Conservation (phyloP, 2,888 invertebrate genomes). For the Caradrina clavipalpis region DNA sequence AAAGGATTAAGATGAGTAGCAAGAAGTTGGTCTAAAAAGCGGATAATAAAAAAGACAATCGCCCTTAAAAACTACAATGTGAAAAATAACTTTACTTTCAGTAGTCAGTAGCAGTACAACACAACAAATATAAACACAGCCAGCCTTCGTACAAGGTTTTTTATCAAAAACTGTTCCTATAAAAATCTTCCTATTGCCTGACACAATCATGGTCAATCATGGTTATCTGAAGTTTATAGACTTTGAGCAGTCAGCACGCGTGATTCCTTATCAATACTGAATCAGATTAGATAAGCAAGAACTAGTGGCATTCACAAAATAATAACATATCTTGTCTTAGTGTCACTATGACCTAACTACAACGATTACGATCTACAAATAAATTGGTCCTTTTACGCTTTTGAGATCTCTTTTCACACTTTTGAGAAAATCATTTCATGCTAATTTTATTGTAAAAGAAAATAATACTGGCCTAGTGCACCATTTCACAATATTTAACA, state of each 20-base stretch:
- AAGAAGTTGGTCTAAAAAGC: no score
- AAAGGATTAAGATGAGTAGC: no score
- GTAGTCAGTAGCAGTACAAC: no score
- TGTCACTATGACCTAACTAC: slow-evolving; percentile 4
- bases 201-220: slow-evolving; percentile 9
- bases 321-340: slow-evolving; percentile 30
- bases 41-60: no score
- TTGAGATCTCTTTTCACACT: background rate
- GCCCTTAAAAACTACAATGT: no score
- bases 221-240: slow-evolving; percentile 31
- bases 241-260: slow-evolving; percentile 31
- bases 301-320: slow-evolving; percentile 18
- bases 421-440: no score
- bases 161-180: background rate
- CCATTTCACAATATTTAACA: no score
- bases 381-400: background rate
- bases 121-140: no score
- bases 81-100: no score
- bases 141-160: no score
- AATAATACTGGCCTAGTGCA: no score
- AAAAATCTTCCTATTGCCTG: background rate
- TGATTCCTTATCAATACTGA: slow-evolving; percentile 36
- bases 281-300: slow-evolving; percentile 44
- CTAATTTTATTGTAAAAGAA: no score
- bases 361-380: background rate